Evolutionary conservation across 1,140 invertebrate genomes (phyloP).

Genomic region (Drosophila lacteicornis): DNA sequence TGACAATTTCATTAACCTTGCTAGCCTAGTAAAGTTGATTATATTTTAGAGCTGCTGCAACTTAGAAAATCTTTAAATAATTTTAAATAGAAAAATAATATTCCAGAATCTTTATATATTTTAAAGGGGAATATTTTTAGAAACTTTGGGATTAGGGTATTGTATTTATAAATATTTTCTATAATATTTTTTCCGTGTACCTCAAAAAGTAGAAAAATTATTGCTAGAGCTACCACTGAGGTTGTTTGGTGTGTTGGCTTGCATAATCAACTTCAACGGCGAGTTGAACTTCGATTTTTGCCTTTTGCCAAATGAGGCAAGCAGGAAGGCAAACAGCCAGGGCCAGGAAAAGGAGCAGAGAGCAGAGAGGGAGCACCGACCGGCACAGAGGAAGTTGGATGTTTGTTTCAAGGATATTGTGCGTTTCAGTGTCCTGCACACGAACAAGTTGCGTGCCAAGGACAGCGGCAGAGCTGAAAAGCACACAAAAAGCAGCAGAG

Average conservation of each 20-base stretch:
- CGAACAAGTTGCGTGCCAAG: constrained; percentile 74
- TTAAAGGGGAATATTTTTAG: background rate
- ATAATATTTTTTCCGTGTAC: constrained; percentile 1
- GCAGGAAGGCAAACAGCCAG: constrained; percentile 32
- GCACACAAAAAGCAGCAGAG: constrained; percentile 23
- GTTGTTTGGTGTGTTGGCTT: constrained; percentile 40
- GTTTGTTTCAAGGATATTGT: constrained; percentile 68
- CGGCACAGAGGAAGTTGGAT: constrained; percentile 43
- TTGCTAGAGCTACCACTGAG: constrained; percentile 24
- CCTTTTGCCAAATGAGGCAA: constrained; percentile 53
- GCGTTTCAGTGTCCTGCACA: constrained; percentile 69
- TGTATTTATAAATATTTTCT: too few relatives aligned
- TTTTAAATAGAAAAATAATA: too few relatives aligned
- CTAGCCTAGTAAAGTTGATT: background rate
- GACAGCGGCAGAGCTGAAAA: constrained; percentile 48
- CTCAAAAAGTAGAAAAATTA: background rate
- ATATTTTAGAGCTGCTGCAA: background rate
- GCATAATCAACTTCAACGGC: constrained; percentile 67
- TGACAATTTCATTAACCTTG: background rate
- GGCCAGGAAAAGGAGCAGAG: background rate
- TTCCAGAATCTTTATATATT: background rate
- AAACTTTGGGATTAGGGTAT: background rate
- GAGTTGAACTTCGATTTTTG: constrained; percentile 57
- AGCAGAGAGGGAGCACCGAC: background rate
- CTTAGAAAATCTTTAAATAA: too few relatives aligned